Percentiles rank a stretch among this genome's conserved stretches.
phyloP scores from a whole-genome alignment of 2,113 vertebrate genomes.

The Pygathrix nemaeus region DNA sequence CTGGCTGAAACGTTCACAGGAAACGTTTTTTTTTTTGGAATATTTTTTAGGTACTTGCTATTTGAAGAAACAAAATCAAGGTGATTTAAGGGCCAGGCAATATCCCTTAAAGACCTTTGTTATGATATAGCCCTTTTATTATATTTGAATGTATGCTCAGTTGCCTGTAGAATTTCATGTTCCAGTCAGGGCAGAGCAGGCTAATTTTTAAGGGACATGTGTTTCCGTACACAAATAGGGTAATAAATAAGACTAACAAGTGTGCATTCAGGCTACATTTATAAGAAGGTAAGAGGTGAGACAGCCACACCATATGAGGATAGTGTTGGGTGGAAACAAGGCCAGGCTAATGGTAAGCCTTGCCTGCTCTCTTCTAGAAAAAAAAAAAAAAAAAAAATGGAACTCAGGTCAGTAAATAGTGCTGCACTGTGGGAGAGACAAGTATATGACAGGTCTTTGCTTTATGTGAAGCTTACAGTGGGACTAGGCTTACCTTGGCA shows the following conservation, averaged over 20 bases:
- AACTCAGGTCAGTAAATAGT: neutral
- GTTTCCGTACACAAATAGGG: neutral
- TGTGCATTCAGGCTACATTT: neutral
- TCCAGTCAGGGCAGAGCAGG: neutral
- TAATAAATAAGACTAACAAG: neutral
- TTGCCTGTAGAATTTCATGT: neutral
- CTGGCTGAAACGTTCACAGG: neutral
- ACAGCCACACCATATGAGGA: rapidly evolving
- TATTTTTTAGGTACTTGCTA: neutral
- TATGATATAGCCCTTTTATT: neutral
- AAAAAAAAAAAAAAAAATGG: constrained; percentile 28
- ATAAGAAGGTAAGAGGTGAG: neutral
- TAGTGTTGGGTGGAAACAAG: neutral
- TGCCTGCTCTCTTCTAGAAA: neutral
- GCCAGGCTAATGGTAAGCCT: neutral
- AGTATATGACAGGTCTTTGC: neutral
- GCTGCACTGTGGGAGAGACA: neutral
- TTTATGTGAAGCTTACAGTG: neutral
- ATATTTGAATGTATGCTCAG: neutral
- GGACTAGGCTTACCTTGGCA: neutral
- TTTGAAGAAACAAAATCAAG: constrained; percentile 32
- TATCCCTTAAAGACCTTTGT: constrained; percentile 24
- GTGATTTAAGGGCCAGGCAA: constrained; percentile 37
- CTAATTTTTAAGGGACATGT: constrained; percentile 18
- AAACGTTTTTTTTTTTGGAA: neutral